Evolutionary conservation across 2,888 invertebrate genomes (phyloP), one percentile per base, ranked within the genome.

Genomic region (Tholera decimalis): DNA sequence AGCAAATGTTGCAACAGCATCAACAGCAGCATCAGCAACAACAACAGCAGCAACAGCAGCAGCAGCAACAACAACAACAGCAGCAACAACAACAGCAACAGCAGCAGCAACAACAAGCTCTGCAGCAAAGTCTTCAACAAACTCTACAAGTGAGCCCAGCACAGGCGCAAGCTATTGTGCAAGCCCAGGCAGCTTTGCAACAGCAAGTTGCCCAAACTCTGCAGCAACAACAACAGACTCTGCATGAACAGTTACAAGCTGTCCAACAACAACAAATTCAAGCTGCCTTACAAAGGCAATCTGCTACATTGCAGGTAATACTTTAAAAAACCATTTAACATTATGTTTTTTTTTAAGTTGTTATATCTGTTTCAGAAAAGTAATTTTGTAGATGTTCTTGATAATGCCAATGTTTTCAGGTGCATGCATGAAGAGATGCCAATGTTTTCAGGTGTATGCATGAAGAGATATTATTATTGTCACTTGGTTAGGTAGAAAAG

Each of bases 201-300:
- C 95, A 95, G 37, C 95, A 94, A 83, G 95, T 94, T 28, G 94
- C 93, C 3, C 93, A 95, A 77, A 86, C 92, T 4, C 76, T 95
- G 84, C 95, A 96, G 80, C 95, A 94, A 73, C 95, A 95, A 68
- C 94, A 94, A 66, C 95, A 94, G 72, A 89, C 90, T 41, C 80
- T 95, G 87, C 95, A 95, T 79, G 95, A 95, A 55, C 94, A 94
- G 79, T 84, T 95, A 65, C 95, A 95, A 83, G 94, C 92, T 6
- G 94, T 93, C 1, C 94, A 94, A 65, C 95, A 95, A 81, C 95
- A 94, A 80, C 94, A 95, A 77, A 94, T 95, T 53, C 95, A 95
- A 82, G 95, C 94, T 79, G 95, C 94, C 46, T 85, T 95, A 71
- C 95, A 95, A 80, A 78, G 94, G 47, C 95, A 95, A 82, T 93